Evolutionary conservation across 2,797 vertebrate genomes (phyloP), one percentile per base, ranked within the genome.

Genomic region (Molossus alvarezi): DNA sequence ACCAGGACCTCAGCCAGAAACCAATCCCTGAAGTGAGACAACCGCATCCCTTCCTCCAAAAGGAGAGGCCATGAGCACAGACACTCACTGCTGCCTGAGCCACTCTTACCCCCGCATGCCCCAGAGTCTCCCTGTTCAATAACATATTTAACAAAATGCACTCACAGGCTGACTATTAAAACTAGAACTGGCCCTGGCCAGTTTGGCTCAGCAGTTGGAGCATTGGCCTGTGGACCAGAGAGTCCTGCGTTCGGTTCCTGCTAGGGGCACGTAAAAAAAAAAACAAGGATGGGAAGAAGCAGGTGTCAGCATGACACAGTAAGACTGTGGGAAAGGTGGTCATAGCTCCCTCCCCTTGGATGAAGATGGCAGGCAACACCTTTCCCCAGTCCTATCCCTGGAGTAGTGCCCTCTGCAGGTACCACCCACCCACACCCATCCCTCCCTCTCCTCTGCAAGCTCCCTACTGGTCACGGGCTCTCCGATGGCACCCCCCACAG

Each of bases 121-220:
- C 20, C 48, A 21, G 69, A 73, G 57, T 67, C 76, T 80, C 41
- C 41, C 29, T 14, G 5, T 80, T 90, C 88, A 57, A 85, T 41
- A 62, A 90, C 84, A 83, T 21, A 25, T 62, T 94, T 57, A 84
- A 37, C 27, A 73, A 92, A 53, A 80, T 48, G 41, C 12, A 69
- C 37, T 85, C 12, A 29, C 9, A 58, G 6, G 18, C 23, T 57
- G 79, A 81, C 73, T 62, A 48, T 53, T 64, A 25, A 84, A 84
- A 81, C 45, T n/a, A 55, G 33, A 33, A 33, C 33, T 33, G 33
- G 33, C 33, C 33, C 33, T 33, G 33, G 33, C 33, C 33, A 33
- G 33, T 3, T 33, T 33, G 33, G 33, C 33, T 33, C 33, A 33
- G 33, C 33, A 33, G 33, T 33, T 33, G 33, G 33, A 33, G 33